These are phyloP conservation scores for Nephila pilipes DNA, from an alignment of 1,140 invertebrate genomes.

Conservation along the genomic window DNA sequence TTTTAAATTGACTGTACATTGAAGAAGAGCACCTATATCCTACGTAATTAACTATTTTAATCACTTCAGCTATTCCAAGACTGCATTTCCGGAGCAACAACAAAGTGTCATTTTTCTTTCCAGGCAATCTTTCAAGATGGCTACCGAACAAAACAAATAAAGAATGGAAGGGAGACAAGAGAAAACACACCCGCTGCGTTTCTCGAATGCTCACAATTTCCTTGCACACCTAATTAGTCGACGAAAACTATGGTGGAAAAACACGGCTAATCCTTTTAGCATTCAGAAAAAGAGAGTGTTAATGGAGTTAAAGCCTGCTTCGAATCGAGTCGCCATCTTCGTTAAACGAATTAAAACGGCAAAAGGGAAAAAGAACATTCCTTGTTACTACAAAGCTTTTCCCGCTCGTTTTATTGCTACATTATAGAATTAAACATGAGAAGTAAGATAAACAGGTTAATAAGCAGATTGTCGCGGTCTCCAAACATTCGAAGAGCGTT, in stretches of 20 bases:
- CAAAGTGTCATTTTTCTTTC: conserved; percentile 5
- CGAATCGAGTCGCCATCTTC: conserved; percentile 24
- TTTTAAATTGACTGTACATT: no score
- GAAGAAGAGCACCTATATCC: background rate
- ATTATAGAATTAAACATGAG: conserved; percentile 38
- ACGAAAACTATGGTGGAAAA: conserved; percentile 64
- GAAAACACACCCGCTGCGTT: background rate
- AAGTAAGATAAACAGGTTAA: conserved; percentile 22
- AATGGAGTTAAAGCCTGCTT: conserved; percentile 60
- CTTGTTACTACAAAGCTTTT: conserved; percentile 19
- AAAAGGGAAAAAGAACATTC: conserved; percentile 1
- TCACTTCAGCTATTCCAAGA: background rate
- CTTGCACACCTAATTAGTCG: conserved; percentile 34
- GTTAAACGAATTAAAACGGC: conserved; percentile 55
- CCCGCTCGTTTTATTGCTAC: background rate
- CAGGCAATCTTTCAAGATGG: background rate
- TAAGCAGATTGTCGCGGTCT: conserved; percentile 28
- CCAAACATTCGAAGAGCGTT: background rate
- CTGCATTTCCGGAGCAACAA: background rate
- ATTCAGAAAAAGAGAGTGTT: conserved; percentile 50
- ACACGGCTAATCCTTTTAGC: conserved; percentile 65
- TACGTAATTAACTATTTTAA: background rate
- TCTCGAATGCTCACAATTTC: background rate
- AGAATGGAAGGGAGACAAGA: background rate
- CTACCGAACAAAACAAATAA: background rate